Conservation (phyloP, 2,888 invertebrate genomes). For the Drosophila melanosoma region DNA sequence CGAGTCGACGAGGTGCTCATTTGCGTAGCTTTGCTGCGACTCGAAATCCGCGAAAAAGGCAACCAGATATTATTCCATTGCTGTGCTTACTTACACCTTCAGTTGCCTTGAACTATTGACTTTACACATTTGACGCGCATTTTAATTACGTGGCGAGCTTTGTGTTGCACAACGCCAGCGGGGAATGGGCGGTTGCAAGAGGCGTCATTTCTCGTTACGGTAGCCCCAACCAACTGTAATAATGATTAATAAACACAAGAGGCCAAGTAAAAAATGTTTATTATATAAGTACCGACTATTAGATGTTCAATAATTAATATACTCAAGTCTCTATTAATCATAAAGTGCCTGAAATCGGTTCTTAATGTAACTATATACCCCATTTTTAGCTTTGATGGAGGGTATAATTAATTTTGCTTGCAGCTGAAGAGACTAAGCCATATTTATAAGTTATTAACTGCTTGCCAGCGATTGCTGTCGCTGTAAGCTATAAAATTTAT, state of each 20-base stretch:
- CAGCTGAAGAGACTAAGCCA: conserved; percentile 15
- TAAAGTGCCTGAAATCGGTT: background rate
- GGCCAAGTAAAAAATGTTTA: conserved; percentile 2
- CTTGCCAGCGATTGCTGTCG: conserved; percentile 26
- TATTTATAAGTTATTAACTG: conserved; percentile 26
- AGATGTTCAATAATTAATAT: conserved; percentile 9
- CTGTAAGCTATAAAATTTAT: conserved; percentile 18
- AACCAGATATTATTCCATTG: conserved; percentile 22
- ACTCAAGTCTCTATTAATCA: background rate
- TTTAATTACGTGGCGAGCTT: conserved; percentile 60
- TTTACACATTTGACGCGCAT: conserved; percentile 55
- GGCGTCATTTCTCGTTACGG: conserved; percentile 58
- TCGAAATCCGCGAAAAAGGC: conserved; percentile 25
- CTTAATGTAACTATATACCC: conserved; percentile 16
- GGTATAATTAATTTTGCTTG: conserved; percentile 27
- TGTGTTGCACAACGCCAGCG: conserved; percentile 56
- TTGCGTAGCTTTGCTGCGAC: conserved; percentile 34
- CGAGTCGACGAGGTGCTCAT: conserved; percentile 25
- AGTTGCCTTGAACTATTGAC: conserved; percentile 71
- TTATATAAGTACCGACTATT: background rate
- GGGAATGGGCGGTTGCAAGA: conserved; percentile 19
- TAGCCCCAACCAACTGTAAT: conserved; percentile 67
- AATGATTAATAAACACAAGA: conserved; percentile 64
- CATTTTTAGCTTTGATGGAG: background rate
- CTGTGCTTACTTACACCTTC: conserved; percentile 43